phyloP scores from a whole-genome alignment of 2,797 vertebrate species.

The Eulemur coronatus region DNA sequence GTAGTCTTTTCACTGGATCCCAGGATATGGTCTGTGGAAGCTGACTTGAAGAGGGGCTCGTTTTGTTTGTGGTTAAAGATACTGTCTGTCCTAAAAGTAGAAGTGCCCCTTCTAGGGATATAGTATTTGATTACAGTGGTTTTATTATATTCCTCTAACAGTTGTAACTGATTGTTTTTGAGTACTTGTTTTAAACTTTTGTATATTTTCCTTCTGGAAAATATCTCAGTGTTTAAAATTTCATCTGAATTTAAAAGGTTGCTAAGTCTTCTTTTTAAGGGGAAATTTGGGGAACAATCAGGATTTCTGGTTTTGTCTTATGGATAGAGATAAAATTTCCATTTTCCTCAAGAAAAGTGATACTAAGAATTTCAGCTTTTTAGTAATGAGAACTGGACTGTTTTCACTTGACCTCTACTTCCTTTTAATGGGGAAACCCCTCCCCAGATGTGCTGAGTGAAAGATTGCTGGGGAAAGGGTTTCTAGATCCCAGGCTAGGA shows the following conservation, averaged over 20 bases:
- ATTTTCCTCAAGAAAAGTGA: slow-evolving; percentile 56
- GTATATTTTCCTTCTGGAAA: slow-evolving; percentile 10
- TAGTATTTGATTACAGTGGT: slow-evolving; percentile 38
- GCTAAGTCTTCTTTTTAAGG: slow-evolving; percentile 41
- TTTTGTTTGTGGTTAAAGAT: slow-evolving; percentile 23
- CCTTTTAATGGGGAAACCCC: slow-evolving; percentile 51
- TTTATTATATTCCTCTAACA: slow-evolving; percentile 53
- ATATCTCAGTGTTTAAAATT: slow-evolving; percentile 35
- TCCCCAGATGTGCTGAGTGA: slow-evolving; percentile 9
- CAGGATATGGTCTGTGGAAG: background rate
- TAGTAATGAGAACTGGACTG: slow-evolving; percentile 43
- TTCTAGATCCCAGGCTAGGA: slow-evolving; percentile 43
- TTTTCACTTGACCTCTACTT: slow-evolving; percentile 65
- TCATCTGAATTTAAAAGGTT: slow-evolving; percentile 32
- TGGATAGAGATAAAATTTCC: slow-evolving; percentile 14
- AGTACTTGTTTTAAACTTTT: slow-evolving; percentile 38
- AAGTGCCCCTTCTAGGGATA: slow-evolving; percentile 16
- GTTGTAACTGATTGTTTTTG: slow-evolving; percentile 48
- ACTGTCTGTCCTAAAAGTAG: background rate
- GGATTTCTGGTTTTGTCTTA: slow-evolving; percentile 52
- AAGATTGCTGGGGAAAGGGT: background rate
- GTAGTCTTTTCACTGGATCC: background rate
- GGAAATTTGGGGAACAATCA: slow-evolving; percentile 4
- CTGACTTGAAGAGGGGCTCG: background rate
- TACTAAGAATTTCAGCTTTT: slow-evolving; percentile 41